phyloP scores from a whole-genome alignment of 1,140 invertebrate species.

The Bilobella aurantiaca region DNA sequence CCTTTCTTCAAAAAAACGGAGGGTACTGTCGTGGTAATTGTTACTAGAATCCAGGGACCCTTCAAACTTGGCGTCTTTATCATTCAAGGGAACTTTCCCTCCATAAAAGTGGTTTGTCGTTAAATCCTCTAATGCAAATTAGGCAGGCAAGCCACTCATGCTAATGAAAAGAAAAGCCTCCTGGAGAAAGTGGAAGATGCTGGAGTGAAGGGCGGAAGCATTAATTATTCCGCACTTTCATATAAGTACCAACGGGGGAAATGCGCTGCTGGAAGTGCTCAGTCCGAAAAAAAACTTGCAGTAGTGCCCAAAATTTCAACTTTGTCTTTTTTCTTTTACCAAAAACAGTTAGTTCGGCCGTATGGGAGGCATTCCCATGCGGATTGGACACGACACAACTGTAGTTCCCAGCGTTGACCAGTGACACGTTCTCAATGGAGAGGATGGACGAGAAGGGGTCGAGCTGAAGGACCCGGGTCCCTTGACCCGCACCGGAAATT shows the following conservation, averaged over 20 bases:
- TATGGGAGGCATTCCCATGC: slow-evolving; percentile 51
- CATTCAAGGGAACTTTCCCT: background rate
- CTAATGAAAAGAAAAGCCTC: background rate
- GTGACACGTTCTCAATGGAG: slow-evolving; percentile 29
- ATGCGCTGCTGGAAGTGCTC: background rate
- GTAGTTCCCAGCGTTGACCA: slow-evolving; percentile 39
- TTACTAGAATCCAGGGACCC: background rate
- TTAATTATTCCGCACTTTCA: slow-evolving; percentile 2
- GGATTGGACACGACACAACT: slow-evolving; percentile 40
- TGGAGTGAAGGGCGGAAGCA: background rate
- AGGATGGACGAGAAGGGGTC: slow-evolving; percentile 49
- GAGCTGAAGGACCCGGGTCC: slow-evolving; percentile 37
- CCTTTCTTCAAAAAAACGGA: too few relatives aligned
- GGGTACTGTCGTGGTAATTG: too few relatives aligned
- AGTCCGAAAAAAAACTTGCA: background rate
- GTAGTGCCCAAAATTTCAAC: background rate
- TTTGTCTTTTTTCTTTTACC: slow-evolving; percentile 38
- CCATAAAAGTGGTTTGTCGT: slow-evolving; percentile 1
- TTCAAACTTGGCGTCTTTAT: background rate
- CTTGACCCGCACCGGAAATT: background rate
- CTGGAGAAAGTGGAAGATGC: background rate
- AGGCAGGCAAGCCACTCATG: slow-evolving; percentile 4
- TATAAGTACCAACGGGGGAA: background rate
- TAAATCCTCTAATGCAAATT: slow-evolving; percentile 5
- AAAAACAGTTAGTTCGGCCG: slow-evolving; percentile 52